Evolutionary conservation across 2,113 vertebrate species (phyloP), one percentile per base, ranked within the genome.

Genomic region (Cyprinodon variegatus): DNA sequence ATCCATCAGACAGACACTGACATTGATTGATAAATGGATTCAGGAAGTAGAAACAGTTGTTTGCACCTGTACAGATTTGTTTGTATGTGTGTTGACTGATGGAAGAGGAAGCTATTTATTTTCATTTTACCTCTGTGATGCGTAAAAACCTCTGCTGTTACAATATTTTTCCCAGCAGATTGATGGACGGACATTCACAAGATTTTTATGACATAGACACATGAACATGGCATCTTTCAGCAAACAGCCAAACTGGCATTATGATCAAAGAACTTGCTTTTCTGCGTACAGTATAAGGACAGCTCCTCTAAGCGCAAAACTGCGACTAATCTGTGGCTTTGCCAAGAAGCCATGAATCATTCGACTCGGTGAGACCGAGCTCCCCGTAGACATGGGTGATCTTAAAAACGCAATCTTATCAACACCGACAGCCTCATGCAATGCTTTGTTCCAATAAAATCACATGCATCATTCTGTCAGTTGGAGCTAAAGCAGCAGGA

Each of bases 261-360:
- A 46, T 11, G 69, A 60, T 40, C 74, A 57, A 70, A 61, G 68
- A 64, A 57, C 65, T 81, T 74, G 69, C 22, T 29, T 14, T 20
- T 73, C 43, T 67, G 5, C 45, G 65, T 11, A 61, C 64, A 65
- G 68, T 12, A 46, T 45, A 73, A 61, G 61, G 46, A 81, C 13
- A 68, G 80, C 65, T 76, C 81, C 11, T 29, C 67, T 50, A 41
- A 76, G 71, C 59, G 29, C 79, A 79, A 81, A 83, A 72, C 75
- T 79, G 88, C 57, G 67, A 68, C 79, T 81, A 70, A 88, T 84
- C 40, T 76, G 62, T 83, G 69, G 85, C 76, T 78, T 77, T 77
- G 77, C 68, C 80, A 63, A 84, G 77, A 67, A 83, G 70, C 78
- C 72, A 65, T 84, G 85, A 88, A 86, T 87, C 81, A 86, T 43